These are phyloP conservation scores for Lampropteryx suffumata DNA, from an alignment of 2,888 invertebrate genomes.

Conservation along the genomic window DNA sequence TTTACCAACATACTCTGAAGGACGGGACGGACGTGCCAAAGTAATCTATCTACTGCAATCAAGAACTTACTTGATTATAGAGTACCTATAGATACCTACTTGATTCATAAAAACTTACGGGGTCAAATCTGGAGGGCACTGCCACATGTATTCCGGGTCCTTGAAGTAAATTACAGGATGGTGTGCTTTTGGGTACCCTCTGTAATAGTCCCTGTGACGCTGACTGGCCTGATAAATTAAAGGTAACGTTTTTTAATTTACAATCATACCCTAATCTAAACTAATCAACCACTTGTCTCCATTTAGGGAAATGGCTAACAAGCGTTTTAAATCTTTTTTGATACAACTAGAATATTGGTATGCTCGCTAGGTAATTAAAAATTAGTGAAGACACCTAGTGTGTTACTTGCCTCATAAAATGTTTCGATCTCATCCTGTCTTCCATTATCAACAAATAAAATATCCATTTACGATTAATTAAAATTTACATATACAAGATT, in stretches of 20 bases:
- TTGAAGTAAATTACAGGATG: constrained; percentile 84
- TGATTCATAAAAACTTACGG: constrained; percentile 67
- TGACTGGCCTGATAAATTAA: constrained; percentile 74
- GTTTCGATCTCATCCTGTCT: constrained; percentile 71
- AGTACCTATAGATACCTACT: not conserved
- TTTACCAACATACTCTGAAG: too few species aligned
- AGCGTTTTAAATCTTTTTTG: too few species aligned
- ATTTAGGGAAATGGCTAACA: too few species aligned
- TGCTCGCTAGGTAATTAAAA: too few species aligned
- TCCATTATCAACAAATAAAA: constrained; percentile 65
- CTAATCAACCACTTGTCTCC: too few species aligned
- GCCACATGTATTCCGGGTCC: constrained; percentile 71
- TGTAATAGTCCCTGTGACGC: constrained; percentile 84
- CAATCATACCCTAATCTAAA: too few species aligned
- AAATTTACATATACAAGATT: constrained; percentile 13
- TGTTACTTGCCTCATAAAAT: constrained; percentile 67
- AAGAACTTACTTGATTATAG: too few species aligned
- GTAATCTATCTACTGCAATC: too few species aligned
- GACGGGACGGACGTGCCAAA: too few species aligned
- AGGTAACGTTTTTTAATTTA: too few species aligned
- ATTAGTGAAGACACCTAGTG: too few species aligned
- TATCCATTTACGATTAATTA: constrained; percentile 42
- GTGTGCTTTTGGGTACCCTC: constrained; percentile 80
- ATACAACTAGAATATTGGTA: too few species aligned
- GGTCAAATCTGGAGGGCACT: constrained; percentile 83